A percentile compares a stretch with the other conserved stretches of the same genome.
phyloP scores from a whole-genome alignment of 2,113 vertebrate genomes.

The Platycercus adscitus region DNA sequence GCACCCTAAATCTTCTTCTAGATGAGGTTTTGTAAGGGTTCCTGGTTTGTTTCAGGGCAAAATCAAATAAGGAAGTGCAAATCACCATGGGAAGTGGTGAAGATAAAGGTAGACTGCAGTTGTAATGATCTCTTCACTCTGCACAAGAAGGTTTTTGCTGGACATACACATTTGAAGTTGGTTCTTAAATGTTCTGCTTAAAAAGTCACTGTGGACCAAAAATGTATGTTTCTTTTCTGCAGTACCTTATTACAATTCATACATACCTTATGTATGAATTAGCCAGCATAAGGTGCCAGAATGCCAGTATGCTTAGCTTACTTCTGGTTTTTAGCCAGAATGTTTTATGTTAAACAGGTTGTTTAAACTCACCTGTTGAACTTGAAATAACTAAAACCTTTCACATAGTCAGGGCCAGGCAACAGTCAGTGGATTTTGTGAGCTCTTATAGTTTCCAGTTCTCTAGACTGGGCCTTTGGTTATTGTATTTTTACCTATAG shows the following conservation, averaged over 20 bases:
- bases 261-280: conserved; percentile 60
- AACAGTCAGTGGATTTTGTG: background rate
- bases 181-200: conserved; percentile 62
- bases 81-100: background rate
- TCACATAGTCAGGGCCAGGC: background rate
- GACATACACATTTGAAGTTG: background rate
- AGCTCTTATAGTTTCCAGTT: background rate
- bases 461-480: background rate
- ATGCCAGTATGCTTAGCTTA: conserved; percentile 68
- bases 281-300: conserved; percentile 71
- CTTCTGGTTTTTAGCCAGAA: conserved; percentile 63
- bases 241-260: conserved; percentile 42
- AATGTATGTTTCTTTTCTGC: conserved; percentile 70
- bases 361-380: conserved; percentile 56
- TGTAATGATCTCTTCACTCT: background rate
- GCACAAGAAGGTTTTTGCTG: conserved; percentile 26
- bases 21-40: background rate
- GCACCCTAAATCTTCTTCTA: background rate
- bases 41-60: background rate
- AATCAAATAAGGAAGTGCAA: background rate
- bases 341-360: conserved; percentile 54
- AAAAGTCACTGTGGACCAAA: conserved; percentile 62
- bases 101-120: background rate
- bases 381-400: conserved; percentile 7
- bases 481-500: background rate